phyloP scores from a whole-genome alignment of 2,797 vertebrate species.

The Syncerus caffer region DNA sequence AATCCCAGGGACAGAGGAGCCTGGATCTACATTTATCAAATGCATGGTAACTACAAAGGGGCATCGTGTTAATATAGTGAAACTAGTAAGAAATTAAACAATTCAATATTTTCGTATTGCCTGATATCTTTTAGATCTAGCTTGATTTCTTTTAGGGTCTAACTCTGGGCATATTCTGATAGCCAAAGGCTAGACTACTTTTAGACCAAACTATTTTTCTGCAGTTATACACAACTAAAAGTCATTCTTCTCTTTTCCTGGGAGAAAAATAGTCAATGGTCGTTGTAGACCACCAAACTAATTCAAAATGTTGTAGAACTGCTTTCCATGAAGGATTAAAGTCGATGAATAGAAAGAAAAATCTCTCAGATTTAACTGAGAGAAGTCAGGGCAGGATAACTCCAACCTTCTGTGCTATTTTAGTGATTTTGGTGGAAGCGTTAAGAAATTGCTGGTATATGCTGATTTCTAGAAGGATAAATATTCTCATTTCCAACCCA shows the following conservation, averaged over 20 bases:
- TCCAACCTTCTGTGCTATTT: not conserved
- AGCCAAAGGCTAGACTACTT: not conserved
- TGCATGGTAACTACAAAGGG: not conserved
- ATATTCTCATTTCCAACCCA: not conserved
- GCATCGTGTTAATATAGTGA: not conserved
- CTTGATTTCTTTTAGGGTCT: not conserved
- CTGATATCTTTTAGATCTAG: not conserved
- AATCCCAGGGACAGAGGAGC: not conserved
- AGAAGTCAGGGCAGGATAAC: not conserved
- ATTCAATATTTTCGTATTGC: not conserved
- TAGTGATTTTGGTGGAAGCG: not conserved
- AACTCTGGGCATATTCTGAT: not conserved
- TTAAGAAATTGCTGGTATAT: not conserved
- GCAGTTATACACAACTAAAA: not conserved
- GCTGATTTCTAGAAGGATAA: not conserved
- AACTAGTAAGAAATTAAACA: not conserved
- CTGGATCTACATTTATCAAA: not conserved
- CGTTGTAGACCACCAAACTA: not conserved
- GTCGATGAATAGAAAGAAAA: not conserved
- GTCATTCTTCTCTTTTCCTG: not conserved
- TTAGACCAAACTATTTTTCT: not conserved
- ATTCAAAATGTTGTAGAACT: not conserved
- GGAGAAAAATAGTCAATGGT: not conserved
- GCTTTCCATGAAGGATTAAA: not conserved
- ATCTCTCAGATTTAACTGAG: not conserved